Base-by-base conservation (phyloP, 2,888 invertebrate genomes). In the Drosophila pseudotalamancana region DNA sequence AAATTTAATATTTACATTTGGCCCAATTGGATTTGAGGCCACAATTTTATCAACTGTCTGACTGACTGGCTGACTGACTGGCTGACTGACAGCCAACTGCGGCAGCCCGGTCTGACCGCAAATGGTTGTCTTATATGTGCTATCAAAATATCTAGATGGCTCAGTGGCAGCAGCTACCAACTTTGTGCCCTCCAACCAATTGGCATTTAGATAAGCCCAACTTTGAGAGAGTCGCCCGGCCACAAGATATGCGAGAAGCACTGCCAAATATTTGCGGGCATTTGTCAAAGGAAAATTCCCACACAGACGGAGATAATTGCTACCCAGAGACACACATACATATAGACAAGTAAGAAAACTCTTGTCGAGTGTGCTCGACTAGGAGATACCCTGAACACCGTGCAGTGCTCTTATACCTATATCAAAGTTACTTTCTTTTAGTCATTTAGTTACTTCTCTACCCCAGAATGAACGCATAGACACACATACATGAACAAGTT, bases 1-100 rank as follows among this genome's bases (percentile, higher is more conserved):
- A 80, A 83, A 86, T 80, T 80, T 80, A 86, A 80, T 81, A 81
- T 81, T 81, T 83, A 86, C 70, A 83, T 81, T 86, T 72, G 77
- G 67, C 37, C 70, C 72, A 70, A 80, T 77, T 83, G 84, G 84
- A 80, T 80, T 79, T 74, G 12, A 49, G 29, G 23, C 62, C 18
- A 51, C 31, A 53, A 32, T 64, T 71, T 71, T 71, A 70, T 70
- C 69, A 69, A 71, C 72, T 54, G 19, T 19, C 64, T 37, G 11
- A 19, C 45, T 34, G 12, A 6, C 19, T n/a, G n/a, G n/a, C n/a
- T n/a, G 25, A n/a, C 35, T 50, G 23, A 25, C 40, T 31, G 32
- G 23, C 37, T 21, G 32, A 21, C 6, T 23, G 21, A 35, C 54
- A 45, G 53, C 59, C 32, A 29, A 35, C 54, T 54, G 53, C 59